Percentiles rank a stretch among this genome's conserved stretches.
These are phyloP conservation scores for Hoplias malabaricus DNA, from an alignment of 2,113 vertebrate species.

Conservation along the genomic window DNA sequence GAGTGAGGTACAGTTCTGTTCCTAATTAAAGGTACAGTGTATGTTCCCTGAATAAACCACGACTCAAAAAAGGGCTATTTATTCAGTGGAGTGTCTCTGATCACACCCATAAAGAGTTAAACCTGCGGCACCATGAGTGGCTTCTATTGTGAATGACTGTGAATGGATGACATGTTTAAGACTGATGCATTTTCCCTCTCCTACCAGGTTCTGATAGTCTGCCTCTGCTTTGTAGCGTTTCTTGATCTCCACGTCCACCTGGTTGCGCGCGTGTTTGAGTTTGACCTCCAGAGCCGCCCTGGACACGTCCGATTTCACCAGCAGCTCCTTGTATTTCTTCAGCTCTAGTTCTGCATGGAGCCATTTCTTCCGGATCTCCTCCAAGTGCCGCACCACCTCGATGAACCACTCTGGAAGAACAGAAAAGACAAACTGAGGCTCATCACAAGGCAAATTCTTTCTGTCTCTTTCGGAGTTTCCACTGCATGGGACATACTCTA, in stretches of 20 bases:
- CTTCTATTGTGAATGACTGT: no score
- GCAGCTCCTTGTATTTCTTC: constrained; percentile 71
- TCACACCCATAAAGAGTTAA: no score
- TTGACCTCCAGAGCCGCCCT: constrained; percentile 79
- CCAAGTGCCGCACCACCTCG: constrained; percentile 67
- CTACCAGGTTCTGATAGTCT: constrained; percentile 80
- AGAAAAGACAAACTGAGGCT: neutral
- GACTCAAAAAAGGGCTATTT: no score
- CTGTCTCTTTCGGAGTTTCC: no score
- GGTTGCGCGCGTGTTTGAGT: constrained; percentile 83
- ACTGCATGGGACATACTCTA: no score
- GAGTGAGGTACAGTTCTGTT: no score
- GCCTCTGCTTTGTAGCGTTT: constrained; percentile 77
- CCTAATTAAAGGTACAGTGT: no score
- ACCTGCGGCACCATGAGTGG: no score
- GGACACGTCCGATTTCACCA: constrained; percentile 76
- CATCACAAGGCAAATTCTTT: neutral
- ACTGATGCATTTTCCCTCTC: neutral
- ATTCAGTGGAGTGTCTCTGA: no score
- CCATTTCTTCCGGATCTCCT: constrained; percentile 72
- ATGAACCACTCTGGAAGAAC: constrained; percentile 62
- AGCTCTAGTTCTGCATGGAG: constrained; percentile 72
- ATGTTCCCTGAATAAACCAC: no score
- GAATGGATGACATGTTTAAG: no score
- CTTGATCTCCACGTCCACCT: constrained; percentile 86